These are phyloP conservation scores for Drosophila tristis DNA, from an alignment of 1,140 invertebrate genomes.

Conservation along the genomic window DNA sequence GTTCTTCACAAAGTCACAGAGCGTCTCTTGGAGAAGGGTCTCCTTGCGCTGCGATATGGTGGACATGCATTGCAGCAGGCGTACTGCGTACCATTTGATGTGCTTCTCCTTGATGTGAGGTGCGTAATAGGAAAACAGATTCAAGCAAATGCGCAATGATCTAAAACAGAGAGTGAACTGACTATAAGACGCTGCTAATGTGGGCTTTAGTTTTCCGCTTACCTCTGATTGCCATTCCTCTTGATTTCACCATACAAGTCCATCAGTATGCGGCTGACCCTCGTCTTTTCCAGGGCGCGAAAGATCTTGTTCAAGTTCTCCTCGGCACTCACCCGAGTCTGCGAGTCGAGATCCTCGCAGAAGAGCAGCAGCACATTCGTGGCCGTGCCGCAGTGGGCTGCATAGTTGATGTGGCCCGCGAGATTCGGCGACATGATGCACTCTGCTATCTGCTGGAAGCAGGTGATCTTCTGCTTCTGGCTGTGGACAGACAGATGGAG, in stretches of 20 bases:
- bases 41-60: constrained; percentile 89
- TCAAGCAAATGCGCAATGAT: constrained; percentile 89
- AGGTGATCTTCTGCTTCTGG: constrained; percentile 89
- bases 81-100: constrained; percentile 90
- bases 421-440: constrained; percentile 87
- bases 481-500: constrained; percentile 80
- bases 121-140: constrained; percentile 90
- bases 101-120: constrained; percentile 89
- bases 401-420: constrained; percentile 86
- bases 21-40: constrained; percentile 90
- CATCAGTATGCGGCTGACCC: constrained; percentile 89
- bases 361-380: constrained; percentile 89
- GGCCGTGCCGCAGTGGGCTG: constrained; percentile 88
- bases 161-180: constrained; percentile 69
- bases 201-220: not conserved
- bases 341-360: constrained; percentile 91
- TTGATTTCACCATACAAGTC: constrained; percentile 93
- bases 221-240: constrained; percentile 87
- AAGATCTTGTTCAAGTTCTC: constrained; percentile 92
- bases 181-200: too few species aligned
- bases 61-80: constrained; percentile 89
- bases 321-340: constrained; percentile 91
- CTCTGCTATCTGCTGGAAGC: constrained; percentile 89
- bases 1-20: constrained; percentile 88
- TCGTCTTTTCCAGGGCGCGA: constrained; percentile 86